These are phyloP conservation scores for Chorisops tibialis DNA, from an alignment of 2,888 invertebrate species.

Conservation along the genomic window DNA sequence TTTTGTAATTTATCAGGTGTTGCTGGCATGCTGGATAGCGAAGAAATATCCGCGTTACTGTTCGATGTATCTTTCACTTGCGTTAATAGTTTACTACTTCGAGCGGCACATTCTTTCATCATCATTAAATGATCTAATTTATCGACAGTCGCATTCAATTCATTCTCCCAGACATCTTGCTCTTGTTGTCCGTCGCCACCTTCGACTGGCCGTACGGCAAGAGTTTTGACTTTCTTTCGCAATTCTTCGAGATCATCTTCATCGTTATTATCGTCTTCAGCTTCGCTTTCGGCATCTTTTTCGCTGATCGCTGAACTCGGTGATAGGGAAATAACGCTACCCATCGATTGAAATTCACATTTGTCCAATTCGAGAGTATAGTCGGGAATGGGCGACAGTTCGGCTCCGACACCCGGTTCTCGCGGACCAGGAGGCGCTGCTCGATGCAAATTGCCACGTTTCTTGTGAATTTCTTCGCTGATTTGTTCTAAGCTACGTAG, in stretches of 20 bases:
- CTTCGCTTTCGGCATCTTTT: conserved; percentile 45
- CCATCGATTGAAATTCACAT: conserved; percentile 57
- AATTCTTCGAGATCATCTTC: conserved; percentile 62
- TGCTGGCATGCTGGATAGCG: conserved; percentile 44
- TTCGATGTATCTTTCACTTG: background rate
- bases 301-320: conserved; percentile 55
- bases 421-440: conserved; percentile 47
- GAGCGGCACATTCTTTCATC: conserved; percentile 57
- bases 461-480: conserved; percentile 82
- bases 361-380: conserved; percentile 59
- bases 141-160: conserved; percentile 73
- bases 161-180: conserved; percentile 66
- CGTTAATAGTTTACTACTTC: conserved; percentile 29
- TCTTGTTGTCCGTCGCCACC: conserved; percentile 66
- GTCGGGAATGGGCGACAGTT: conserved; percentile 55
- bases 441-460: conserved; percentile 46
- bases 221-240: conserved; percentile 65
- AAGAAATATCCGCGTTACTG: conserved; percentile 20
- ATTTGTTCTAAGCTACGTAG: conserved; percentile 83
- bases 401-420: conserved; percentile 76
- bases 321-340: conserved; percentile 55
- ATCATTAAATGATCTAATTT: conserved; percentile 70
- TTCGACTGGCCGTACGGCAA: conserved; percentile 71
- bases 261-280: conserved; percentile 40
- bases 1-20: conserved; percentile 45